phyloP scores from a whole-genome alignment of 35 echinoderm and acorn worm genomes.

The Stichopus chloronotus region DNA sequence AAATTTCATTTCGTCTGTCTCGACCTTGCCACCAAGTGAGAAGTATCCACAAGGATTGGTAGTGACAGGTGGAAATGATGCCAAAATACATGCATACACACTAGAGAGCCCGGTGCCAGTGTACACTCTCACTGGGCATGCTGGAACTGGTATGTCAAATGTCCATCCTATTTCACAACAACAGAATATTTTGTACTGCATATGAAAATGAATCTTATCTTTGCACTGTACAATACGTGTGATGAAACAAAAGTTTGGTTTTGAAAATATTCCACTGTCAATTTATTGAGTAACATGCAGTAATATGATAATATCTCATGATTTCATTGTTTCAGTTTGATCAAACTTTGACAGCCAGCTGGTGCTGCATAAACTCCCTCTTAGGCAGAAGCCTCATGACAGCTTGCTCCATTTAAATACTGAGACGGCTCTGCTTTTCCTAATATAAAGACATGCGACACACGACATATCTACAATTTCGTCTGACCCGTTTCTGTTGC shows the following conservation, averaged over 20 bases:
- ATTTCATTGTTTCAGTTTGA: no score
- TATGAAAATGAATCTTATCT: not conserved
- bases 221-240: not conserved
- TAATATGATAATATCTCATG: no score
- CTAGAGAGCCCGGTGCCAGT: slow-evolving; percentile 82
- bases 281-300: no score
- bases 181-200: not conserved
- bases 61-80: slow-evolving; percentile 90
- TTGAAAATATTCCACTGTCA: not conserved
- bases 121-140: slow-evolving; percentile 77
- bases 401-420: no score
- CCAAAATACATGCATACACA: slow-evolving; percentile 93
- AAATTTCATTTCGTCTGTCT: slow-evolving; percentile 86
- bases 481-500: not conserved
- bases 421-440: no score
- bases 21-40: slow-evolving; percentile 88
- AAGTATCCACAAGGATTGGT: slow-evolving; percentile 85
- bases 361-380: no score
- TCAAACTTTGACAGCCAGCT: no score
- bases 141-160: slow-evolving; percentile 64
- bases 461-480: no score
- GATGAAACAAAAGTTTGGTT: not conserved
- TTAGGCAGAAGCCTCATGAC: no score
- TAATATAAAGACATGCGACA: no score
- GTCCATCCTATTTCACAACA: not conserved